Evolutionary conservation across 2,888 invertebrate genomes (phyloP), one percentile per base, ranked within the genome.

Genomic region (Pollenia griseotomentosa): DNA sequence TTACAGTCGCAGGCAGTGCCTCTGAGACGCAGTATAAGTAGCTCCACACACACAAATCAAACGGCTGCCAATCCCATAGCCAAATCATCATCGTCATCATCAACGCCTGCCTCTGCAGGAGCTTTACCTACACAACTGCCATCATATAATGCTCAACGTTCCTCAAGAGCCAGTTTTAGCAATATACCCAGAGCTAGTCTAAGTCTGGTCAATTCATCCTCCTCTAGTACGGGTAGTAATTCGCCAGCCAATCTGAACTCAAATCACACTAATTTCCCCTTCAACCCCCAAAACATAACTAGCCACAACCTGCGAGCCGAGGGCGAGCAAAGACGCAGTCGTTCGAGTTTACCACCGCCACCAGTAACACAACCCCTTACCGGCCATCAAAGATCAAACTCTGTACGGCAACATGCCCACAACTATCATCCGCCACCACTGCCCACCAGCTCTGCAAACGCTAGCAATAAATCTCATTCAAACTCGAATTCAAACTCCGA

Each of bases 151-250:
- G 89, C 88, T 83, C 89, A 89, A 80, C 90, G 91, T 23, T 89
- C 89, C 61, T 86, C 91, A 2, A 92, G 93, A 57, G 90, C 91
- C 73, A 93, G 93, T 89, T 92, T 93, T 63, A 93, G 91, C 89
- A 93, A 93, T 59, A 93, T 93, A 88, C 93, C 93, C 40, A 92
- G 94, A 77, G 94, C 92, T 71, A 93, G 92, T 86, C 91, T 93
- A n/a, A 92, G 90, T 71, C 90, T 87, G 81, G 81, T 89, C 16
- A 88, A 88, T 83, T 61, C 83, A 19, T 63, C 66, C 51, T 44
- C 84, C 63, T 63, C 85, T 42, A 88, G 75, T 40, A 53, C 80
- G 48, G 83, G 70, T 23, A 87, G 78, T 10, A 80, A 83, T 81
- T 85, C 81, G 73, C 89, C 84, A 75, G 86, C 84, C 80, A 88